Conservation (phyloP, 1,140 invertebrate genomes). For the Leptoteleia sp. region DNA sequence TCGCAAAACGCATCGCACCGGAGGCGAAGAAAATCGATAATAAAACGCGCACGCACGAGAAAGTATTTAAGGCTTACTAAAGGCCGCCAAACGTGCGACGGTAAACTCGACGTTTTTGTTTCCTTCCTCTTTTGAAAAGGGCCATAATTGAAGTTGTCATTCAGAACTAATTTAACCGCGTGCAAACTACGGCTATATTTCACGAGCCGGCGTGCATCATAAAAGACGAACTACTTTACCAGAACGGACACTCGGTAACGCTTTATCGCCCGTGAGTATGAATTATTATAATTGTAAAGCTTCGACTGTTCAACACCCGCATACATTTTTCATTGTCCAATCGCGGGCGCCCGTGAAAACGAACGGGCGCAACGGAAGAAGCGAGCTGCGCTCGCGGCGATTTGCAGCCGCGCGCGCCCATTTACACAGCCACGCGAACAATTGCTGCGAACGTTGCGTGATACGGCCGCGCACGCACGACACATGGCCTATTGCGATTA, state of each 20-base stretch:
- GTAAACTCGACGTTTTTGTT: constrained; percentile 9
- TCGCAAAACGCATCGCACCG: too few relatives aligned
- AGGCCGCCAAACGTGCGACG: not conserved
- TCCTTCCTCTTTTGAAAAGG: too few relatives aligned
- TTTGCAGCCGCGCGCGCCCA: constrained; percentile 40
- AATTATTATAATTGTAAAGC: constrained; percentile 52
- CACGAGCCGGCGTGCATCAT: constrained; percentile 24
- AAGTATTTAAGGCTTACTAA: not conserved
- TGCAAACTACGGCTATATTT: constrained; percentile 33
- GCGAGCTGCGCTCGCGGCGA: constrained; percentile 47
- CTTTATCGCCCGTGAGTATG: constrained; percentile 20
- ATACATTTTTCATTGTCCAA: constrained; percentile 53
- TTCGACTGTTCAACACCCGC: constrained; percentile 42
- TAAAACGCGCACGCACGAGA: too few relatives aligned
- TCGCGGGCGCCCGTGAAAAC: constrained; percentile 7
- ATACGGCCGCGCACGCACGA: constrained; percentile 66
- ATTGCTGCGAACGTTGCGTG: constrained; percentile 64
- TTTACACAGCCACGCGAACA: constrained; percentile 52
- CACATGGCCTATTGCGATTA: constrained; percentile 78
- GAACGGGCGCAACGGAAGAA: constrained; percentile 12
- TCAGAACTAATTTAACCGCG: constrained; percentile 31
- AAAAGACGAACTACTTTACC: constrained; percentile 42
- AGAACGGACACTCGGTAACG: too few relatives aligned
- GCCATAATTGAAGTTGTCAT: constrained; percentile 46
- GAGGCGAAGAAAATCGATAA: too few relatives aligned